phyloP scores from a whole-genome alignment of 2,113 vertebrate species.

The Callopanchax toddi region DNA sequence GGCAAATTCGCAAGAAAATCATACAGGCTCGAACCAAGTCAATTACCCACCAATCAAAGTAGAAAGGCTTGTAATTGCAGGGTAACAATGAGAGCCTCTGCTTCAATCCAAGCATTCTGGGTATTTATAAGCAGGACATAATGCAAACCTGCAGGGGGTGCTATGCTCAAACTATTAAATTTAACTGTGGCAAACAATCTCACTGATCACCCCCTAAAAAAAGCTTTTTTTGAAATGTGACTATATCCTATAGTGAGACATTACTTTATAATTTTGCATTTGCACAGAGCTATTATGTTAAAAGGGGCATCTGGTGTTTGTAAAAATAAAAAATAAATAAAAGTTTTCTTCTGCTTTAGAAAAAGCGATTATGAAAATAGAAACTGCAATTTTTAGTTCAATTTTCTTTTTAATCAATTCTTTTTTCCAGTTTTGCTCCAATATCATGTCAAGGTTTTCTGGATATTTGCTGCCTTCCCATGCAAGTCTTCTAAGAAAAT shows the following conservation, averaged over 20 bases:
- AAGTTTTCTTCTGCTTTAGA: neutral
- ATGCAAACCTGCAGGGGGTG: slow-evolving; percentile 82
- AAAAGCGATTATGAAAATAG: slow-evolving; percentile 21
- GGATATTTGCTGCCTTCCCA: slow-evolving; percentile 48
- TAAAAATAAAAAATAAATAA: too few species aligned
- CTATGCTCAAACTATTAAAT: slow-evolving; percentile 81
- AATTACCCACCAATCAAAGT: slow-evolving; percentile 85
- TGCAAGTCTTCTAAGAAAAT: slow-evolving; percentile 37
- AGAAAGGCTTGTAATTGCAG: slow-evolving; percentile 84
- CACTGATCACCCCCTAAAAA: slow-evolving; percentile 41
- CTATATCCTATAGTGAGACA: slow-evolving; percentile 63
- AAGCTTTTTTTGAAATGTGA: slow-evolving; percentile 49
- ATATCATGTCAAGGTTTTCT: slow-evolving; percentile 55
- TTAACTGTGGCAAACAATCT: slow-evolving; percentile 44
- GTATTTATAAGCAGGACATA: slow-evolving; percentile 65
- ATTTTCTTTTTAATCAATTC: too few species aligned
- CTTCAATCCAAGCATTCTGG: slow-evolving; percentile 39
- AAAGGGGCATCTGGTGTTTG: slow-evolving; percentile 65
- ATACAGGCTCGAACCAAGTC: slow-evolving; percentile 82
- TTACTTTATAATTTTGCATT: slow-evolving; percentile 68
- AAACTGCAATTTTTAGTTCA: too few species aligned
- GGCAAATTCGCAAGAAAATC: slow-evolving; percentile 79
- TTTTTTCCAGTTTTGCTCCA: slow-evolving; percentile 42
- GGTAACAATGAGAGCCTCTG: slow-evolving; percentile 65
- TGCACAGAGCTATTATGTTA: slow-evolving; percentile 67